phyloP scores from a whole-genome alignment of 2,888 invertebrate species.

The Drosophila setosimentum region DNA sequence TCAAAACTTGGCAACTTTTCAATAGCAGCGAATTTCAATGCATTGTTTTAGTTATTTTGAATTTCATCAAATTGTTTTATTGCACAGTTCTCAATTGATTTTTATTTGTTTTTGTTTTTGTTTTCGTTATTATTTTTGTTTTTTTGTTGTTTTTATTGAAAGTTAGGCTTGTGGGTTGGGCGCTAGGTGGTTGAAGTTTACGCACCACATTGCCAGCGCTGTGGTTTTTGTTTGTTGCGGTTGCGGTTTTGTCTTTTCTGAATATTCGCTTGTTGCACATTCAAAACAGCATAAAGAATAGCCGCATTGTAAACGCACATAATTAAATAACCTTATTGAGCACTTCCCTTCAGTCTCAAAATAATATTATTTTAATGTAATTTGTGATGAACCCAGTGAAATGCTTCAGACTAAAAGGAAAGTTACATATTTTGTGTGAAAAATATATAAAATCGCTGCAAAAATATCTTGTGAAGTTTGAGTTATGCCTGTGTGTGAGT shows the following conservation, averaged over 20 bases:
- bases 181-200: conserved; percentile 2
- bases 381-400: not conserved
- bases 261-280: conserved; percentile 41
- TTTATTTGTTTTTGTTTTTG: conserved; percentile 28
- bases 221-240: conserved; percentile 65
- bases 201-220: conserved; percentile 41
- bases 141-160: conserved; percentile 28
- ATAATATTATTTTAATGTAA: not conserved
- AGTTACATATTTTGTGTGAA: not conserved
- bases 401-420: not conserved
- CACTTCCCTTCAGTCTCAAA: not conserved
- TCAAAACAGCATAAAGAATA: not conserved
- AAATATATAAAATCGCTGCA: not conserved
- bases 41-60: conserved; percentile 48
- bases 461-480: not conserved
- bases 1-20: conserved; percentile 65
- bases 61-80: conserved; percentile 50
- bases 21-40: conserved; percentile 45
- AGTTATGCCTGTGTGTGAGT: not conserved
- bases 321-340: conserved; percentile 6
- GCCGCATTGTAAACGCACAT: too few relatives aligned
- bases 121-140: not conserved
- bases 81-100: conserved; percentile 53
- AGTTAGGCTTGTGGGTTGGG: conserved; percentile 12
- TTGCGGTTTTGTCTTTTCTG: conserved; percentile 57